Evolutionary conservation across 2,888 invertebrate genomes (phyloP), one percentile per base, ranked within the genome.

Genomic region (Gasteruption jaculator): DNA sequence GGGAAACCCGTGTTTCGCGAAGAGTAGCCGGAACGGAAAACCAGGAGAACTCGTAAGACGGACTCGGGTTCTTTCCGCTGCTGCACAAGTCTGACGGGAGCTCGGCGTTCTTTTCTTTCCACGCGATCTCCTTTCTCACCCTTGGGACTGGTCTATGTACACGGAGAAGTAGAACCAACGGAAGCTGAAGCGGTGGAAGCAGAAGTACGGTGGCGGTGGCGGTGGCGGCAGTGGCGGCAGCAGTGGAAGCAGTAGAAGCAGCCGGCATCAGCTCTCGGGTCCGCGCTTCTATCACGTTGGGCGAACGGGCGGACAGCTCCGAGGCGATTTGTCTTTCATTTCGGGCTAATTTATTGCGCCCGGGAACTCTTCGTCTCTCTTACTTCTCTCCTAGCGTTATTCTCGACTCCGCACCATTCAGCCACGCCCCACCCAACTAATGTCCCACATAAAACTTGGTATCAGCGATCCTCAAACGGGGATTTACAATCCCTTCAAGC

Each of bases 401-500:
- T 58, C 57, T 58, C 57, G 57, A 58, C 57, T 58, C 57, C 44
- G 55, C 64, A 56, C 62, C 64, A 60, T 65, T 63, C 61, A 60
- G 61, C 69, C 69, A 69, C 69, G 68, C 69, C 69, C 66, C 66
- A 62, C 62, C 68, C 67, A 63, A 68, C 69, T 70, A 70, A 70
- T 70, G 69, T 69, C 68, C 68, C 65, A 68, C 69, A 70, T 70
- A 70, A 70, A 70, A 70, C 69, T 70, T 67, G 67, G 68, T 68
- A 70, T 70, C 70, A 70, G 70, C 69, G 66, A 70, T 70, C 69
- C 68, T 68, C 70, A 70, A 70, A 70, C 68, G 67, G 68, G 69
- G 69, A 70, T 70, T 70, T 70, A 69, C 69, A 69, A 70, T 70
- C 69, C 68, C 69, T 70, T 68, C 68, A 69, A 70, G 68, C 69